Conservation (phyloP, 1,140 invertebrate genomes). For the Littorina saxatilis region DNA sequence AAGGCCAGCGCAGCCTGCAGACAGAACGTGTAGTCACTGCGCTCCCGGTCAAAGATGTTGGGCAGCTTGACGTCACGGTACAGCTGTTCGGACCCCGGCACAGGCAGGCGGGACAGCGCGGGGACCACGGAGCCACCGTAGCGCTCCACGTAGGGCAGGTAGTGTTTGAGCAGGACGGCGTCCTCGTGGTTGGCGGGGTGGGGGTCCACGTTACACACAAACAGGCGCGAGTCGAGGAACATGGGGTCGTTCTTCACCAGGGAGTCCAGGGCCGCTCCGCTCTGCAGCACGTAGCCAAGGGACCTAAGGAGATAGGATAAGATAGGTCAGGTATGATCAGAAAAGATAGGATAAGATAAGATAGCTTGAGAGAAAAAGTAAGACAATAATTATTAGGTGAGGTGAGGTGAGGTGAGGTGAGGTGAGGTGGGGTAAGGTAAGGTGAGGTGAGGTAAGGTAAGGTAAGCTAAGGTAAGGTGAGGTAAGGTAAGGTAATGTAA, state of each 20-base stretch:
- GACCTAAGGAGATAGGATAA: no score
- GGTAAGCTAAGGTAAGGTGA: neutral
- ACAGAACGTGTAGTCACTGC: conserved; percentile 53
- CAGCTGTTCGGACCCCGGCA: neutral
- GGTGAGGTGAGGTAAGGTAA: neutral
- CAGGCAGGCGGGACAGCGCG: neutral
- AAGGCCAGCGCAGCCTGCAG: conserved; percentile 42
- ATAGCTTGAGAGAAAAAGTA: no score
- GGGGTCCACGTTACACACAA: conserved; percentile 54
- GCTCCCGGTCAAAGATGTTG: conserved; percentile 37
- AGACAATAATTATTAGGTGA: no score
- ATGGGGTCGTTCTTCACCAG: conserved; percentile 18
- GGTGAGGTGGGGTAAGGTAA: neutral
- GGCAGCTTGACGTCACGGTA: neutral
- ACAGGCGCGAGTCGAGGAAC: conserved; percentile 37
- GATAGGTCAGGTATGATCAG: no score
- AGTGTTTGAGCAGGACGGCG: conserved; percentile 38
- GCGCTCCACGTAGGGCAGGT: conserved; percentile 47
- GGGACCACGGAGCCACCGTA: conserved; percentile 18
- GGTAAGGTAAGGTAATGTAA: neutral
- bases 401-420: neutral
- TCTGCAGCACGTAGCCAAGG: conserved; percentile 44
- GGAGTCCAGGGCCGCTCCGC: conserved; percentile 41
- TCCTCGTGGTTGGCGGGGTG: conserved; percentile 40
- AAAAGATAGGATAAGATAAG: neutral